These are phyloP conservation scores for Neolamprologus sp. DNA, from an alignment of 2,113 vertebrate species.

Conservation along the genomic window DNA sequence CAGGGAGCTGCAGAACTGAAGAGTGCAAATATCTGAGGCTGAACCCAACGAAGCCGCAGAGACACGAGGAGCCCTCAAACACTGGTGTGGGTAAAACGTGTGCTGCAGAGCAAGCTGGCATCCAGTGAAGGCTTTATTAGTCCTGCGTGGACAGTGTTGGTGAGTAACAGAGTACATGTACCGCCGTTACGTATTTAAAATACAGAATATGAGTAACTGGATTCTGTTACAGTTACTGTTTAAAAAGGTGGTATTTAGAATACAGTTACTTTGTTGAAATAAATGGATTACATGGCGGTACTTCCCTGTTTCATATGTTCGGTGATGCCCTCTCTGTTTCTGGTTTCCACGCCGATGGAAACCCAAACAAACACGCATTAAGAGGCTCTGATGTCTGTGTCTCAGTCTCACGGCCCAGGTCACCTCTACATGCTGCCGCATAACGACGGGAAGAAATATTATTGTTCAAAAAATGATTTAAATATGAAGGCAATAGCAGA, in stretches of 20 bases:
- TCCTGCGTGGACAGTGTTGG: background rate
- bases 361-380: too few species aligned
- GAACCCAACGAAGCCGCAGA: background rate
- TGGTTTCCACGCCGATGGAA: background rate
- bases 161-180: fast-evolving
- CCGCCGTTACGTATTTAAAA: fast-evolving
- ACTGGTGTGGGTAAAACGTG: background rate
- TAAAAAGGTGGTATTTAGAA: background rate
- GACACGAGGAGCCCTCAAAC: background rate
- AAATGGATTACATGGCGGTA: fast-evolving
- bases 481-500: too few species aligned
- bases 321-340: fast-evolving
- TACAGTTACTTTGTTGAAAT: background rate
- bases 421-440: fast-evolving
- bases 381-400: too few species aligned
- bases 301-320: fast-evolving
- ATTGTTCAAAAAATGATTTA: too few species aligned
- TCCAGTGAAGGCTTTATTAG: background rate
- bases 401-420: too few species aligned
- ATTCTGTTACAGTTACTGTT: fast-evolving
- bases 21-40: background rate
- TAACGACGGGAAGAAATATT: too few species aligned
- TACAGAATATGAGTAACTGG: fast-evolving
- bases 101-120: background rate
- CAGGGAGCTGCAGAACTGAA: background rate